These are phyloP conservation scores for Parambassis ranga DNA, from an alignment of 2,797 vertebrate species.

Conservation along the genomic window DNA sequence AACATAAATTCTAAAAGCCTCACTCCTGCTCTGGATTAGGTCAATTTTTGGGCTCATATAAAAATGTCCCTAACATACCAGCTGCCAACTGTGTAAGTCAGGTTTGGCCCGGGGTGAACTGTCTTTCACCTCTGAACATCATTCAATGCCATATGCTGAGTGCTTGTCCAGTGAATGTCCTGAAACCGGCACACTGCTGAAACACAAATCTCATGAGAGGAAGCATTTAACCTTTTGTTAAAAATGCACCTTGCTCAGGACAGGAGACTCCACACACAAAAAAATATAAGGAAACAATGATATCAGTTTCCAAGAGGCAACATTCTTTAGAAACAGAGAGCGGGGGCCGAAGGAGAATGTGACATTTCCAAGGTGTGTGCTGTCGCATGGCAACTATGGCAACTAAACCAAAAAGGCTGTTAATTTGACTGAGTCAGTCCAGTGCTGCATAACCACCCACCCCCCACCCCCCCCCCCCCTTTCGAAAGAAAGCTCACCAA, in stretches of 20 bases:
- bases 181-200: constrained; percentile 39
- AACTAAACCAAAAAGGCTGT: constrained; percentile 64
- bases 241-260: constrained; percentile 18
- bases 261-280: neutral
- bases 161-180: constrained; percentile 35
- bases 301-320: constrained; percentile 49
- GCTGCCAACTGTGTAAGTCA: constrained; percentile 9
- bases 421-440: constrained; percentile 60
- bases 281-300: constrained; percentile 27
- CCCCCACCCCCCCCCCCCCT: constrained; percentile 42
- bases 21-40: constrained; percentile 15
- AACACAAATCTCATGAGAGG: constrained; percentile 53
- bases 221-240: constrained; percentile 52
- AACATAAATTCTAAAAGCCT: constrained; percentile 5
- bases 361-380: constrained; percentile 73
- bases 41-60: constrained; percentile 25
- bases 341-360: constrained; percentile 40
- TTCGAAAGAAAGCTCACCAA: constrained; percentile 21
- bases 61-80: constrained; percentile 20
- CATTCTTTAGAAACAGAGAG: constrained; percentile 41
- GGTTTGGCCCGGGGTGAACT: constrained; percentile 23
- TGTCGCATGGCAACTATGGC: constrained; percentile 65
- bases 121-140: constrained; percentile 56
- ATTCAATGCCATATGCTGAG: constrained; percentile 49
- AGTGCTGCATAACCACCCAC: constrained; percentile 31